Evolutionary conservation across 2,797 vertebrate genomes (phyloP), one percentile per base, ranked within the genome.

Genomic region (Anas flavirostris): DNA sequence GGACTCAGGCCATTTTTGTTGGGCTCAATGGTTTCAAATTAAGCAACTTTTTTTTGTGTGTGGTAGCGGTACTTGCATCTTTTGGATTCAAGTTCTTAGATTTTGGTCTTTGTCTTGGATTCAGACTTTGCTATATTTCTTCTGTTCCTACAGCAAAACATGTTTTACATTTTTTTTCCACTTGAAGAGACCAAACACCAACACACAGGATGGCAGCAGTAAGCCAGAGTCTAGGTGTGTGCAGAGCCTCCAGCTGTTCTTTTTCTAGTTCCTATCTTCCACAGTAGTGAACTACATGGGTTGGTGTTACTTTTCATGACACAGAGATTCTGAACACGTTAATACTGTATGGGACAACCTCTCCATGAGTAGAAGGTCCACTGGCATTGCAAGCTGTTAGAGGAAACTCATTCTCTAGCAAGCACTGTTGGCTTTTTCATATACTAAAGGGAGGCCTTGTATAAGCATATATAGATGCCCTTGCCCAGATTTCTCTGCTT

Each of bases 271-370:
- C 8, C 8, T 70, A 23, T 28, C 22, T 50, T 63, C 16, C 21
- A 9, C 3, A 5, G 22, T 7, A 17, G 22, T 48, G 53, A 21
- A 67, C 2, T 1, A 5, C 2, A 21, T 25, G 16, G 0, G 0
- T 16, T 3, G 2, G 2, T 29, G 10, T 29, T 37, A 21, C 11
- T 77, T 82, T 26, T 62, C 23, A 37, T 6, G n/a, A 39, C 26
- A 37, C 7, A 41, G 50, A 52, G 8, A 15, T 52, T 59, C 53
- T 43, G 4, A 41, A 16, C 3, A 3, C 13, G 3, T 22, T 37
- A 28, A 4, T 31, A 21, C 21, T 33, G 16, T 33, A 33, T 6
- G 13, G 16, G 23, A 2, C 16, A 63, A 25, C 18, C 23, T 17
- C 26, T 18, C 12, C 3, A 2, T 9, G 21, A 73, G 43, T 16